phyloP scores from a whole-genome alignment of 2,797 vertebrate species.

The Falco naumanni region DNA sequence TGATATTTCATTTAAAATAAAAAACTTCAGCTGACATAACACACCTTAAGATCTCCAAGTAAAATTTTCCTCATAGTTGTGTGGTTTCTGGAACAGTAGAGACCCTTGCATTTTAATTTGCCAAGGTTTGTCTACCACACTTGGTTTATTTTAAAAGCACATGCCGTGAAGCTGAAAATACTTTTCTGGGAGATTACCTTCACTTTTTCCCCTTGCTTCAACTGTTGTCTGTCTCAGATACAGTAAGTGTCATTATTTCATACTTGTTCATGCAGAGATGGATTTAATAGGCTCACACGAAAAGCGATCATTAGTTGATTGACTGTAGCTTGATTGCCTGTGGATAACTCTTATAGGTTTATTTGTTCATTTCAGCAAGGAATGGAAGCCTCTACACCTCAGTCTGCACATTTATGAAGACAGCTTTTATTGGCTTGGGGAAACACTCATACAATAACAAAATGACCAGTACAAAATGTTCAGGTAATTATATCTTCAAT shows the following conservation, averaged over 20 bases:
- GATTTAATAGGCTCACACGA: constrained; percentile 40
- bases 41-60: not conserved
- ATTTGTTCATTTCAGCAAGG: constrained; percentile 33
- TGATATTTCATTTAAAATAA: not conserved
- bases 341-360: constrained; percentile 15
- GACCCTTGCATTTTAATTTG: constrained; percentile 28
- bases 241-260: constrained; percentile 33
- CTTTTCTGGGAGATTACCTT: constrained; percentile 49
- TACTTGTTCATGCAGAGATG: constrained; percentile 47
- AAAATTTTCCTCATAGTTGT: not conserved
- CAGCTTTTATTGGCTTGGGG: not conserved
- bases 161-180: constrained; percentile 48
- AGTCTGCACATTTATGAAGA: not conserved
- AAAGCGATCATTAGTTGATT: constrained; percentile 56
- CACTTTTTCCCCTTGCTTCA: constrained; percentile 23
- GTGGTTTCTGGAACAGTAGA: constrained; percentile 18
- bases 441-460: not conserved
- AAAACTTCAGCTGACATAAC: not conserved
- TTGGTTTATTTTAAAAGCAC: constrained; percentile 46
- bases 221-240: not conserved
- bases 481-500: not conserved
- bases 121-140: not conserved
- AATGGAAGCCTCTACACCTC: not conserved
- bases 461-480: not conserved
- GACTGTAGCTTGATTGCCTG: constrained; percentile 38